phyloP scores from a whole-genome alignment of 2,113 vertebrate species.

The Pardalotus punctatus region DNA sequence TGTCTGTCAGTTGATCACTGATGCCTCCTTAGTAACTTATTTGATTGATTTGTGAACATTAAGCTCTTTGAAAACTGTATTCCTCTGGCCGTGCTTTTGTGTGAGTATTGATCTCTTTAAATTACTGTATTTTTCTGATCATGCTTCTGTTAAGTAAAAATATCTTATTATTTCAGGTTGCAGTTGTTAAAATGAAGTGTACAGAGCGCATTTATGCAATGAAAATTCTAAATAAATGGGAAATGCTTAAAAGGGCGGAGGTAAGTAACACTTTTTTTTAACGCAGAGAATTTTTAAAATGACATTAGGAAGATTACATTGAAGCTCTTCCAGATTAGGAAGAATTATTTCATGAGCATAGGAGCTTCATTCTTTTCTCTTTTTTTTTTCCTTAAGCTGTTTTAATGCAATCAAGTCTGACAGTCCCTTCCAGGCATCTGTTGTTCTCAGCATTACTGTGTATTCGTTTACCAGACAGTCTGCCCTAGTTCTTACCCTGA shows the following conservation, averaged over 20 bases:
- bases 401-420: conserved; percentile 57
- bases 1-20: not conserved
- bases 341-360: conserved; percentile 34
- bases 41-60: not conserved
- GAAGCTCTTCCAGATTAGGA: conserved; percentile 38
- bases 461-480: conserved; percentile 35
- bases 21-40: not conserved
- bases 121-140: not conserved
- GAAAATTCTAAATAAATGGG: conserved; percentile 99
- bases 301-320: not conserved
- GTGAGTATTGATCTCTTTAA: not conserved
- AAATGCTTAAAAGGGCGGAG: conserved; percentile 98
- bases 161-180: conserved; percentile 77
- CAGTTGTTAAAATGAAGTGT: conserved; percentile 96
- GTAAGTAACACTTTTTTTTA: conserved; percentile 60
- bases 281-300: not conserved
- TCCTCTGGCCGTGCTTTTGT: not conserved
- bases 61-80: not conserved
- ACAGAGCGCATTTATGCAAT: conserved; percentile 96
- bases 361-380: not conserved
- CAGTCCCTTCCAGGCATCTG: conserved; percentile 56
- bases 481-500: conserved; percentile 38
- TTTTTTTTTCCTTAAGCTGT: not conserved
- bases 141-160: not conserved
- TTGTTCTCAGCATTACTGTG: conserved; percentile 7